phyloP scores from a whole-genome alignment of 2,113 vertebrate species.

The Campylomormyrus tamandua region DNA sequence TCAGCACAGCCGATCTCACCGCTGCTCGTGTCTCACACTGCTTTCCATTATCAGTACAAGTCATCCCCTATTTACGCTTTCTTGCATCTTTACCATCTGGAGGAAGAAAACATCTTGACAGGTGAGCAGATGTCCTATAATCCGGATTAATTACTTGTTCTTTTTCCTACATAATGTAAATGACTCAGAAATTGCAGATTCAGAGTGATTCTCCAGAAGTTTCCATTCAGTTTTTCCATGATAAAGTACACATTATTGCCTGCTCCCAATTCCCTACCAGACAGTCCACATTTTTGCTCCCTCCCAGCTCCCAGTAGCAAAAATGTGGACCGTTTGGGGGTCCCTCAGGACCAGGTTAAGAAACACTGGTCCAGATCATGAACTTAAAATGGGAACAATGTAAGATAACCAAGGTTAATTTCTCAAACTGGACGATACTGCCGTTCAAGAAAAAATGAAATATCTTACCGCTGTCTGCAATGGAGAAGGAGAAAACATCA shows the following conservation, averaged over 20 bases:
- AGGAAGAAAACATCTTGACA: background rate
- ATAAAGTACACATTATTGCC: background rate
- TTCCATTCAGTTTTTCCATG: background rate
- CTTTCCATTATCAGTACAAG: background rate
- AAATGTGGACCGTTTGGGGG: background rate
- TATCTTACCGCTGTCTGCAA: constrained; percentile 74
- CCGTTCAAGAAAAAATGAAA: background rate
- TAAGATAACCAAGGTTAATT: background rate
- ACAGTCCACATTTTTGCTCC: background rate
- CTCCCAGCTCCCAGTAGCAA: background rate
- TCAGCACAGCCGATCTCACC: background rate
- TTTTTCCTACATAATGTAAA: background rate
- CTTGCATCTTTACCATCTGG: background rate
- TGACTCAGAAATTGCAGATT: background rate
- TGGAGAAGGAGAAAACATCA: constrained; percentile 69
- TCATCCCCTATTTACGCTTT: background rate
- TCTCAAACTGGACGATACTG: background rate
- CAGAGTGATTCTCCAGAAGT: background rate
- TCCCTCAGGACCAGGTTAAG: background rate
- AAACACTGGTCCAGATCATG: background rate
- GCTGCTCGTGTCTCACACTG: background rate
- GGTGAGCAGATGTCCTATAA: background rate
- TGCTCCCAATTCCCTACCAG: too few species aligned
- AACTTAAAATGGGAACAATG: background rate
- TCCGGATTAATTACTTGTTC: background rate